phyloP scores from a whole-genome alignment of 2,888 invertebrate species.

The Euclidia mi region DNA sequence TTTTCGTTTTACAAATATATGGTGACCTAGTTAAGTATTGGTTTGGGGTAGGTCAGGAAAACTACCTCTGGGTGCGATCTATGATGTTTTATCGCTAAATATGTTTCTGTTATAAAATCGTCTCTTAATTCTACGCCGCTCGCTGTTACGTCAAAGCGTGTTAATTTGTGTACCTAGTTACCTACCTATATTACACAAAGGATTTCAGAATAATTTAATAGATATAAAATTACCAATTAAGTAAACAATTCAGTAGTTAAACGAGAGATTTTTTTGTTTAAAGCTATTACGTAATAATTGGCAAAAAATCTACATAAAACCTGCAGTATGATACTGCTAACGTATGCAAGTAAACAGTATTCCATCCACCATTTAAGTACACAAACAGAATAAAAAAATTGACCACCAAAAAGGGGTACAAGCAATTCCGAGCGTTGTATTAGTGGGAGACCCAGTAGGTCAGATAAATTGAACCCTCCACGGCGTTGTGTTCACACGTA shows the following conservation, averaged over 20 bases:
- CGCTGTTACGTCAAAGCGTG: too few relatives aligned
- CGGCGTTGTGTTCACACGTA: conserved; percentile 89
- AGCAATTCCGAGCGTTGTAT: conserved; percentile 84
- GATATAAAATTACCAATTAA: too few relatives aligned
- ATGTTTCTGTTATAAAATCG: too few relatives aligned
- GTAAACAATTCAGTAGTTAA: too few relatives aligned
- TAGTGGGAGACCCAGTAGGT: conserved; percentile 89
- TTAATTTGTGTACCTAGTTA: too few relatives aligned
- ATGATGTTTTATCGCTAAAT: too few relatives aligned
- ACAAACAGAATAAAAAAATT: conserved; percentile 59
- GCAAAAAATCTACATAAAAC: not conserved
- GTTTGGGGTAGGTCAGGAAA: conserved; percentile 62
- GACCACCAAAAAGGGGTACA: conserved; percentile 70
- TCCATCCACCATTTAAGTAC: conserved; percentile 20
- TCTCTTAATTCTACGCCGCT: too few relatives aligned
- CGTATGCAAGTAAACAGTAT: conserved; percentile 10
- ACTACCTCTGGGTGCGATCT: not conserved
- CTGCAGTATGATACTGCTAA: not conserved
- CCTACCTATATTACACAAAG: too few relatives aligned
- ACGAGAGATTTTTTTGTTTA: too few relatives aligned
- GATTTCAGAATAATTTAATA: too few relatives aligned
- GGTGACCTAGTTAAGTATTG: conserved; percentile 16
- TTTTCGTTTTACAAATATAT: not conserved
- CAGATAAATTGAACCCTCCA: conserved; percentile 90
- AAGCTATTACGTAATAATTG: too few relatives aligned